These are phyloP conservation scores for Capreolus pygargus DNA, from an alignment of 2,113 vertebrate species.

Conservation along the genomic window DNA sequence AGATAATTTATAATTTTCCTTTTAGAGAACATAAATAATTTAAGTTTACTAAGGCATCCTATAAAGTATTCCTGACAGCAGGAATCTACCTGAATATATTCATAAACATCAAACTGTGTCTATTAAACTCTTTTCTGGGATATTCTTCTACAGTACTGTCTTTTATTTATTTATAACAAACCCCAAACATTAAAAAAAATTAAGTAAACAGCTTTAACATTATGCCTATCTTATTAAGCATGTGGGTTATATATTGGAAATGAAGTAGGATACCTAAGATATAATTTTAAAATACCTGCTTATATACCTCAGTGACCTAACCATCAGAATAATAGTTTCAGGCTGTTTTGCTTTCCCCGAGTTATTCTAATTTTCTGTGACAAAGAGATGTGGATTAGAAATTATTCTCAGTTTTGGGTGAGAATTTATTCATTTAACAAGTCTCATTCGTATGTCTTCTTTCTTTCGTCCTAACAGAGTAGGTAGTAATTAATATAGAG, in stretches of 20 bases:
- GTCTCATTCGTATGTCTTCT: neutral
- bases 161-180: neutral
- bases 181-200: neutral
- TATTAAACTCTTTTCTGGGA: neutral
- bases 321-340: neutral
- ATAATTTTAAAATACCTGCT: neutral
- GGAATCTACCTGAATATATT: neutral
- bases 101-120: neutral
- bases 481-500: neutral
- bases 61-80: neutral
- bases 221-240: neutral
- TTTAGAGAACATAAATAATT: constrained; percentile 6
- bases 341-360: neutral
- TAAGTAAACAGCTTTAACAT: neutral
- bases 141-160: neutral
- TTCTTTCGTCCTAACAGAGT: neutral
- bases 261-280: neutral
- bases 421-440: neutral
- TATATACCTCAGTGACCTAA: neutral
- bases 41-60: neutral
- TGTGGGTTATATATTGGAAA: neutral
- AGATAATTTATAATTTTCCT: neutral
- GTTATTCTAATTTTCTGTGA: neutral
- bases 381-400: neutral
- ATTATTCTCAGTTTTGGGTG: neutral